phyloP scores from a whole-genome alignment of 2,113 vertebrate genomes.

The Acrocephalus kingi region DNA sequence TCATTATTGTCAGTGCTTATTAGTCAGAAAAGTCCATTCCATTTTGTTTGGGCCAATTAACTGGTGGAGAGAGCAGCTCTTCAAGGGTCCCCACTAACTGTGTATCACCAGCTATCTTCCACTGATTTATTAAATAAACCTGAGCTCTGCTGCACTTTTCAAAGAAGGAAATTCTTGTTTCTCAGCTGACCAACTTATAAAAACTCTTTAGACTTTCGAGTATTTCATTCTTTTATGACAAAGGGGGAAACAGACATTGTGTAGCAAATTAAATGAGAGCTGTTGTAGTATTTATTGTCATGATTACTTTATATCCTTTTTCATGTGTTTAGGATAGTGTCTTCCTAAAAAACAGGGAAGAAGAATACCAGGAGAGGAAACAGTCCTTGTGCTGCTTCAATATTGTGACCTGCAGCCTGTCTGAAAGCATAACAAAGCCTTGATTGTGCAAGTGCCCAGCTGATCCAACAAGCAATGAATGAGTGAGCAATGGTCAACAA shows the following conservation, averaged over 20 bases:
- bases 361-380: constrained; percentile 60
- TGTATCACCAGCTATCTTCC: background rate
- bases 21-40: constrained; percentile 31
- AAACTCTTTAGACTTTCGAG: background rate
- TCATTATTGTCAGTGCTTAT: constrained; percentile 38
- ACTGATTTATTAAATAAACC: background rate
- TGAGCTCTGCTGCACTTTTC: background rate
- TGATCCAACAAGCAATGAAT: constrained; percentile 74
- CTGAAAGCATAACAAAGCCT: constrained; percentile 65
- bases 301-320: background rate
- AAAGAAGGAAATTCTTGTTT: background rate
- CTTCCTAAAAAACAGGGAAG: constrained; percentile 20
- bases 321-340: background rate
- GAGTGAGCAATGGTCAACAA: constrained; percentile 68
- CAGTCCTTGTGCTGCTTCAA: constrained; percentile 62
- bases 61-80: constrained; percentile 2
- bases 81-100: background rate
- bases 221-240: background rate
- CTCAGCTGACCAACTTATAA: background rate
- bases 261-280: background rate
- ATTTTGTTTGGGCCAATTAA: constrained; percentile 45
- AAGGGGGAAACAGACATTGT: background rate
- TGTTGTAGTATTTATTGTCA: background rate
- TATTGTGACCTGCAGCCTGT: constrained; percentile 71
- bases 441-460: constrained; percentile 68